phyloP scores from a whole-genome alignment of 2,888 invertebrate genomes.

The Euproctis similis region DNA sequence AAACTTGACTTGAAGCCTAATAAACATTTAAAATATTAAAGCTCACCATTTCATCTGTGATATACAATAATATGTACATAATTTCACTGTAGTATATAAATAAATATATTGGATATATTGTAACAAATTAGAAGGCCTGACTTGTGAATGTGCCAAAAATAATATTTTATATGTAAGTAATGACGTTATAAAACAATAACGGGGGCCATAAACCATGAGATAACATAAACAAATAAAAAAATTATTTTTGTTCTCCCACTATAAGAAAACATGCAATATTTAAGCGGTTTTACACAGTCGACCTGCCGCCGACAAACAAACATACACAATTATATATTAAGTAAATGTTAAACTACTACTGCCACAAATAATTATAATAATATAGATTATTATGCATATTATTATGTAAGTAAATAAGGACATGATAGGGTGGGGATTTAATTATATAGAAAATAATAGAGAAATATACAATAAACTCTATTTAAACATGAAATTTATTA shows the following conservation, averaged over 20 bases:
- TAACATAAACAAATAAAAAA: slow-evolving; percentile 72
- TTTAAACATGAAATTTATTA: slow-evolving; percentile 76
- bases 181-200: slow-evolving; percentile 50
- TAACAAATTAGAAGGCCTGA: slow-evolving; percentile 43
- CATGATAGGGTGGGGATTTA: slow-evolving; percentile 50
- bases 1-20: slow-evolving; percentile 45
- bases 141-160: slow-evolving; percentile 44
- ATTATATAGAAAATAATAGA: slow-evolving; percentile 68
- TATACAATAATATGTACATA: too few relatives aligned
- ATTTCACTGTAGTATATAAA: slow-evolving; percentile 28
- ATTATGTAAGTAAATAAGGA: slow-evolving; percentile 67
- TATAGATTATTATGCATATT: slow-evolving; percentile 48
- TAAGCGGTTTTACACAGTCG: slow-evolving; percentile 54
- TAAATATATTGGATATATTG: too few relatives aligned
- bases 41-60: slow-evolving; percentile 32
- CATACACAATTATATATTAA: slow-evolving; percentile 46
- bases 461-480: slow-evolving; percentile 74
- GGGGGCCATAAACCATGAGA: slow-evolving; percentile 48
- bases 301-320: slow-evolving; percentile 53
- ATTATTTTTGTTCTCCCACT: slow-evolving; percentile 52
- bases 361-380: slow-evolving; percentile 63
- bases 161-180: slow-evolving; percentile 42
- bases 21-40: slow-evolving; percentile 42
- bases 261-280: slow-evolving; percentile 71
- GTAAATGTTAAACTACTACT: slow-evolving; percentile 60